Conservation (phyloP, 2,888 invertebrate species). For the Morinoia aosen region DNA sequence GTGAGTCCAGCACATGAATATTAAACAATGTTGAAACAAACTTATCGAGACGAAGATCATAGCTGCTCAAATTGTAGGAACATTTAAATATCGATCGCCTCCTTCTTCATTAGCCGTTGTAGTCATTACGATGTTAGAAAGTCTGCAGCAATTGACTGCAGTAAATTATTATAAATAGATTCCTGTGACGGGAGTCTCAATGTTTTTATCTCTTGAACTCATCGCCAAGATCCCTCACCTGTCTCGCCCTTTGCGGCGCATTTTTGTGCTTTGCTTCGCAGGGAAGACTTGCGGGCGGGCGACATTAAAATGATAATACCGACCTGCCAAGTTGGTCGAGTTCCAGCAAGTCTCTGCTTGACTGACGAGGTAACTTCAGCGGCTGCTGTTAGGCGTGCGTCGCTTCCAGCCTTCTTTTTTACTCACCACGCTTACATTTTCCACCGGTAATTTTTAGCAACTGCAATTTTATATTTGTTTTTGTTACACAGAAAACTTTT, state of each 20-base stretch:
- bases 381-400: background rate
- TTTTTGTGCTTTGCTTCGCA: background rate
- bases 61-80: background rate
- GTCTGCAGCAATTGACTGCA: background rate
- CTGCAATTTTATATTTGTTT: background rate
- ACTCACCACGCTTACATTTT: background rate
- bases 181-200: background rate
- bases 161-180: background rate
- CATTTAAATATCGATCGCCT: background rate
- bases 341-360: background rate
- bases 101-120: background rate
- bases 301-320: slow-evolving; percentile 40
- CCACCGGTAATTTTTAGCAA: background rate
- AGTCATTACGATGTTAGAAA: background rate
- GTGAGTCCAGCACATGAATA: too few species aligned
- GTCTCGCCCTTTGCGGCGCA: background rate
- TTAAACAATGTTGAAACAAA: too few species aligned
- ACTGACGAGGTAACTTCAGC: slow-evolving; percentile 35
- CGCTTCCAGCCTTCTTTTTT: background rate
- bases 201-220: background rate
- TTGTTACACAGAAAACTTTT: background rate
- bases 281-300: background rate
- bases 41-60: background rate
- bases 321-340: slow-evolving; percentile 27
- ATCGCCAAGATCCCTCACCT: background rate